phyloP scores from a whole-genome alignment of 2,888 invertebrate genomes.

The Fragum fragum region DNA sequence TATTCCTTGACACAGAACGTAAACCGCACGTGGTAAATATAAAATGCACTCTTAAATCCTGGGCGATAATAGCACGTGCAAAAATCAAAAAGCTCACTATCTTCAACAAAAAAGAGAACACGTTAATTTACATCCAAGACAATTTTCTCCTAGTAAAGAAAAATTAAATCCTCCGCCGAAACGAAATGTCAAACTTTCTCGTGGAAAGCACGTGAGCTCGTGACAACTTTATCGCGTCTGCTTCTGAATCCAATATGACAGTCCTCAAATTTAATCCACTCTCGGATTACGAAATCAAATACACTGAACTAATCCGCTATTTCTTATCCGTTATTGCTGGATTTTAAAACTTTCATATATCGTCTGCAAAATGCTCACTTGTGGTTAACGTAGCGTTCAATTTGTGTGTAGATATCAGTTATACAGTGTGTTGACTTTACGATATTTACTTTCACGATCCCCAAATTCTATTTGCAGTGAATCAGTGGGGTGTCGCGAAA shows the following conservation, averaged over 20 bases:
- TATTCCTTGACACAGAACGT: background rate
- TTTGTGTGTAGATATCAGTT: slow-evolving; percentile 34
- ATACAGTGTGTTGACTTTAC: slow-evolving; percentile 29
- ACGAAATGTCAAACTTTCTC: slow-evolving; percentile 8
- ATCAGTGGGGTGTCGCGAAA: slow-evolving; percentile 40
- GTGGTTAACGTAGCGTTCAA: slow-evolving; percentile 37
- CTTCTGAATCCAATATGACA: slow-evolving; percentile 28
- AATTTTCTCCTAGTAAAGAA: slow-evolving; percentile 10
- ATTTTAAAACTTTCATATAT: slow-evolving; percentile 17
- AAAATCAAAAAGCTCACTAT: background rate
- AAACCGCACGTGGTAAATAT: background rate
- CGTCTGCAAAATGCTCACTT: slow-evolving; percentile 8
- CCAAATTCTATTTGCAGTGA: slow-evolving; percentile 39
- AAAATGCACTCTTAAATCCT: background rate
- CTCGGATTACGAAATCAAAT: slow-evolving; percentile 17
- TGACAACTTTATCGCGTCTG: slow-evolving; percentile 31
- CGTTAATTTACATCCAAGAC: slow-evolving; percentile 25
- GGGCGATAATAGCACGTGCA: background rate
- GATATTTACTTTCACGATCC: slow-evolving; percentile 38
- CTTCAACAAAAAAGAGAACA: slow-evolving; percentile 22
- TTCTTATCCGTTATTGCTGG: slow-evolving; percentile 5
- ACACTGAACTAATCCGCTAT: slow-evolving; percentile 30
- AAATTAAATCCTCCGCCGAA: slow-evolving; percentile 14
- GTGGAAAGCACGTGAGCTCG: slow-evolving; percentile 26
- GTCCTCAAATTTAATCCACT: slow-evolving; percentile 26